These are phyloP conservation scores for Carcinoscorpius rotundicauda DNA, from an alignment of 1,140 invertebrate species.

Conservation along the genomic window DNA sequence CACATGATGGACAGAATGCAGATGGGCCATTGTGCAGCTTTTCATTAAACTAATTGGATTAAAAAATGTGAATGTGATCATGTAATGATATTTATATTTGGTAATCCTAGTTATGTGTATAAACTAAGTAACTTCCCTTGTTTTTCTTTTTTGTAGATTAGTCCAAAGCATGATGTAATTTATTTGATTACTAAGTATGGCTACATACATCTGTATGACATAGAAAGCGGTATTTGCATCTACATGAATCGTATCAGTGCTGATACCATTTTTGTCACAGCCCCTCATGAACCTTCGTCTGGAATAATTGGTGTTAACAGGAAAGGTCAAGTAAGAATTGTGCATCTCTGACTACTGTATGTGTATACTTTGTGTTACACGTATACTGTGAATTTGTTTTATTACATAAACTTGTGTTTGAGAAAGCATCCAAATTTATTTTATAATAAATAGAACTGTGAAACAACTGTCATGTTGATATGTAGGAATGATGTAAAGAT, in stretches of 20 bases:
- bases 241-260: constrained; percentile 99
- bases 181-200: constrained; percentile 99
- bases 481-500: too few relatives aligned
- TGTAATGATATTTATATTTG: too few relatives aligned
- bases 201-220: constrained; percentile 97
- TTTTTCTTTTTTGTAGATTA: constrained; percentile 39
- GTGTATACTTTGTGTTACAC: constrained; percentile 1
- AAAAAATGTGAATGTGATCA: too few relatives aligned
- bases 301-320: constrained; percentile 98
- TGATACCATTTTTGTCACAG: constrained; percentile 98
- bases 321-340: constrained; percentile 67
- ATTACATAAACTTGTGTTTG: too few relatives aligned
- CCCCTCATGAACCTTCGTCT: constrained; percentile 84
- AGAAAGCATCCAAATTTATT: too few relatives aligned
- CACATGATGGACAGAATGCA: too few relatives aligned
- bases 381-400: constrained; percentile 1
- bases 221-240: constrained; percentile 97
- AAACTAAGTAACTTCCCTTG: too few relatives aligned
- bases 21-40: too few relatives aligned
- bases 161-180: constrained; percentile 89
- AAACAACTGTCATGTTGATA: too few relatives aligned
- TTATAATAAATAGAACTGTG: too few relatives aligned
- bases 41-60: too few relatives aligned
- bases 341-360: not conserved
- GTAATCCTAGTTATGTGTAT: too few relatives aligned